Percentiles rank a stretch among this genome's conserved stretches.
Conservation (phyloP, 1,140 invertebrate species). For the Amyelois transitella region DNA sequence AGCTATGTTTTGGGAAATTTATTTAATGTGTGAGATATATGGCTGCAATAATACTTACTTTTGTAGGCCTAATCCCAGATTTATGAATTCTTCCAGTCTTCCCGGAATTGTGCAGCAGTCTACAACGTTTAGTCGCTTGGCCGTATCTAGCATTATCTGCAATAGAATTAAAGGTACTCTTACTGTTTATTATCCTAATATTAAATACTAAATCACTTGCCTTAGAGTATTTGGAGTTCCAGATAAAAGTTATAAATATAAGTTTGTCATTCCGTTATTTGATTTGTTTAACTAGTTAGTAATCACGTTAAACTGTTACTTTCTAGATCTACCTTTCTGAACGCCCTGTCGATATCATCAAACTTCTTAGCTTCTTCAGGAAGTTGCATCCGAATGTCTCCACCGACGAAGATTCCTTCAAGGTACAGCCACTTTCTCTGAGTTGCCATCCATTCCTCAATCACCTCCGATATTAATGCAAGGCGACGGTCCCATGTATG, state of each 20-base stretch:
- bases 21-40: slow-evolving; percentile 8
- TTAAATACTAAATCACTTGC: background rate
- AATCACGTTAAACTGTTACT: background rate
- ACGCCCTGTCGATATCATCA: slow-evolving; percentile 88
- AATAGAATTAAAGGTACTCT: slow-evolving; percentile 10
- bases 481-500: slow-evolving; percentile 90
- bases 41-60: slow-evolving; percentile 52
- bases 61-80: slow-evolving; percentile 84
- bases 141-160: slow-evolving; percentile 88
- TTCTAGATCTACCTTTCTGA: slow-evolving; percentile 76
- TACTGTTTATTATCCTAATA: background rate
- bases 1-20: no score
- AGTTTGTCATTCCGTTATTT: no score
- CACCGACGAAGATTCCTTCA: slow-evolving; percentile 92
- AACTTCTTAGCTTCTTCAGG: slow-evolving; percentile 92
- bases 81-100: slow-evolving; percentile 83
- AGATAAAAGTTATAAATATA: no score
- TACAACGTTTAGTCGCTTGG: slow-evolving; percentile 84
- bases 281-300: no score
- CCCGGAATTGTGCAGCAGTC: slow-evolving; percentile 83
- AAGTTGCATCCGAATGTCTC: slow-evolving; percentile 88
- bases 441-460: slow-evolving; percentile 88
- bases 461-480: slow-evolving; percentile 86
- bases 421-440: slow-evolving; percentile 93
- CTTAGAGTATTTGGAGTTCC: no score